Evolutionary conservation across 2,888 invertebrate species (phyloP), one percentile per base, ranked within the genome.

Genomic region (Holacanthella duospinosa): DNA sequence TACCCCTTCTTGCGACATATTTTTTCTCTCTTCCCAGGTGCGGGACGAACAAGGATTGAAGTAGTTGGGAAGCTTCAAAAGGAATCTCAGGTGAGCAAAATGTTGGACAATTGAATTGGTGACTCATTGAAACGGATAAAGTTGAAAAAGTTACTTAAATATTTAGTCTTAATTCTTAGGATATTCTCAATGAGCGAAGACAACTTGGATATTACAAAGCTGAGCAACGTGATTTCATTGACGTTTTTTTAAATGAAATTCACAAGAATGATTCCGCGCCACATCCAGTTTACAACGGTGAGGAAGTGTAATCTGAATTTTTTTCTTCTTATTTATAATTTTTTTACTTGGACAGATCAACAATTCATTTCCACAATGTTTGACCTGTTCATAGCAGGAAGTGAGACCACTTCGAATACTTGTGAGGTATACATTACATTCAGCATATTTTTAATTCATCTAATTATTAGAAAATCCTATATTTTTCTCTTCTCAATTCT

Each of bases 301-400:
- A 24, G n/a, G n/a, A 53, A 6, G n/a, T 21, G 4, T 24, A 53
- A 53, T 53, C 6, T 6, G 6, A 53, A 53, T 53, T n/a, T 53
- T 6, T 6, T 36, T 9, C 6, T 36, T 36, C 16, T 36, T 9
- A 36, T 36, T 36, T 36, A 16, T 9, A 36, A 36, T 16, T 36
- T 36, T 36, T 36, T 36, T 36, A 9, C 9, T n/a, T n/a, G n/a
- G n/a, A 43, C n/a, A 73, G 73, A 68, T 12, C 65, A 71, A 25
- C 73, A 74, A 59, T 64, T 74, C 25, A 62, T 69, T 1, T 65
- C 62, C 2, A 59, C 66, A 0, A 62, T 66, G 16, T 66, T 61
- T n/a, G 73, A 74, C 48, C 29, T 73, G 24, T 71, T 73, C 55
- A 61, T 60, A 29, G 71, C 71, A 6, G 73, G 73, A 1, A 64